Evolutionary conservation across 2,797 vertebrate genomes (phyloP), one percentile per base, ranked within the genome.

Genomic region (Danio jaintianensis): DNA sequence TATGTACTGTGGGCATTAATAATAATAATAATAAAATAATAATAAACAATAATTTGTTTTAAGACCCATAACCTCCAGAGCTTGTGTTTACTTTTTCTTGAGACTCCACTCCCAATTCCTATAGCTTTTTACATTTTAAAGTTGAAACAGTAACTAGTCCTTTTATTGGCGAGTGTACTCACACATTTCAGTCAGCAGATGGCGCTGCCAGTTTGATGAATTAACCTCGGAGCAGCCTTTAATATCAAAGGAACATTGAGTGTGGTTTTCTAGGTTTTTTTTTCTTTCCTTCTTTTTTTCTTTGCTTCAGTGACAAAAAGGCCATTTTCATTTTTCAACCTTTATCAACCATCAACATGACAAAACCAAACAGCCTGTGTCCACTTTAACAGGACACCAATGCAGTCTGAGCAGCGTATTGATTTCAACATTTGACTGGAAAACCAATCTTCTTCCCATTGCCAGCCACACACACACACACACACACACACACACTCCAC

Each of bases 401-500:
- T 13, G 38, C 45, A 50, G 5, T 36, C 15, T 56, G 11, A 36
- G 16, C 16, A 48, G 16, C 10, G 9, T 69, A 69, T 68, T 53
- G 63, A 68, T 68, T 78, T 78, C 16, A 48, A 45, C 11, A 68
- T 7, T 40, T 53, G 3, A 48, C 42, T 78, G 22, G 42, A 68
- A 77, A 77, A 36, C 40, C 53, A 77, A 77, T 66, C 62, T 66
- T 20, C 12, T 16, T 61, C 18, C 13, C n/a, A 11, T n/a, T 29
- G 20, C 53, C 10, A 10, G 5, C 0, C n/a, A 18, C 52, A 16
- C 40, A 18, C 36, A 53, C 50, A 61, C 16, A 48, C 66, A 29
- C 61, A 50, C 74, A 62, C 73, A n/a, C 75, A 36, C 62, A 16
- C 59, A 50, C 47, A 64, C 73, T 47, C 66, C 59, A 40, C 52